Evolutionary conservation across 2,797 vertebrate genomes (phyloP), one percentile per base, ranked within the genome.

Genomic region (Gymnoscopelus microlampas): DNA sequence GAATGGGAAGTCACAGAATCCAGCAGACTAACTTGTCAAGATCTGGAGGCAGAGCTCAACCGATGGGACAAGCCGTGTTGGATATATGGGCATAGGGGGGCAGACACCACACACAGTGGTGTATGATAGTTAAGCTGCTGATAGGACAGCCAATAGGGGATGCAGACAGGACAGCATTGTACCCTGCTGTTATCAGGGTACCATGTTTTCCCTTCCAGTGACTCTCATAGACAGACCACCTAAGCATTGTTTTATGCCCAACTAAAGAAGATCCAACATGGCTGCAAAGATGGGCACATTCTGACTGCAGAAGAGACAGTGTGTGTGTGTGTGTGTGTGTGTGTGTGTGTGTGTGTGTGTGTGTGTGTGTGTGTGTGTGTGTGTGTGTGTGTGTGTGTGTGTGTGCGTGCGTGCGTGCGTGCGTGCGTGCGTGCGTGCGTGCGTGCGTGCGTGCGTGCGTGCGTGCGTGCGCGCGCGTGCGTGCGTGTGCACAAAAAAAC

Each of bases 21-120:
- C 39, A 8, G 39, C 7, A 44, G 39, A 9, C 39, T 9, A 44
- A 44, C 39, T 44, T 44, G 39, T 35, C 32, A 35, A 44, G 39
- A 44, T 44, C 1, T 44, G 39, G 39, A 44, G 9, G 39, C 32
- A 44, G 39, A 44, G 39, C 39, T 44, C 5, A 10, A 1, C 7
- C 7, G 2, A 79, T 32, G 70, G 63, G 53, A 57, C 60, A 58
- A 70, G 76, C 44, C 5, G 19, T 56, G 64, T 58, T 32, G 7
- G 77, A 15, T 83, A 79, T 82, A 49, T 81, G 85, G 76, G 81
- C 10, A 82, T 90, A 66, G 71, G 86, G 71, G 86, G 91, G 89
- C 76, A 91, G 86, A 91, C 86, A 68, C 74, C 65, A 87, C 86
- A 89, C 54, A 66, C 23, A 35, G 32, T 35, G 32, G 32, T 5